phyloP scores from a whole-genome alignment of 2,113 vertebrate genomes.

The Oxyruncus cristatus region DNA sequence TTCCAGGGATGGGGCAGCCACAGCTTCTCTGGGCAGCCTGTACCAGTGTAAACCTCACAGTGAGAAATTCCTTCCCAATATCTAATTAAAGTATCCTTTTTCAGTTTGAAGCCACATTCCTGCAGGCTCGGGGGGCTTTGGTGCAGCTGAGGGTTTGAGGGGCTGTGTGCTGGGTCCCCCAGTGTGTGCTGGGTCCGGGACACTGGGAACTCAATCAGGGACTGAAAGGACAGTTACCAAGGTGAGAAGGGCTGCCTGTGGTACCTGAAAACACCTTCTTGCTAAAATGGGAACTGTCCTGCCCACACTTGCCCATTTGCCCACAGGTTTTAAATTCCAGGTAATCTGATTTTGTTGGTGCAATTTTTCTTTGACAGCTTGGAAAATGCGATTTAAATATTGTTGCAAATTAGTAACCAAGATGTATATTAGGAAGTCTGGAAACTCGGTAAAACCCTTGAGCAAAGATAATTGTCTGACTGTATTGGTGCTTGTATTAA shows the following conservation, averaged over 20 bases:
- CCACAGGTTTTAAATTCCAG: neutral
- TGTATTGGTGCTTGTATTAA: neutral
- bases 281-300: neutral
- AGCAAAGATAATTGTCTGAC: neutral
- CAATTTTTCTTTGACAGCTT: neutral
- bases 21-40: neutral
- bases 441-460: neutral
- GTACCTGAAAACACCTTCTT: neutral
- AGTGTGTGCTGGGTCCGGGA: neutral
- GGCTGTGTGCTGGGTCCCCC: neutral
- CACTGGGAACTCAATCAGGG: rapidly evolving
- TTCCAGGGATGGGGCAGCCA: neutral
- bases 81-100: neutral
- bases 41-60: neutral
- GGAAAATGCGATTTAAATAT: neutral
- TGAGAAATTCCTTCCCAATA: neutral
- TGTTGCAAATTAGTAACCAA: neutral
- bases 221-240: neutral
- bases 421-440: neutral
- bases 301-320: neutral
- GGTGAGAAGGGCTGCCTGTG: neutral
- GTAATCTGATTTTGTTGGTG: neutral
- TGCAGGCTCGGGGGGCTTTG: neutral
- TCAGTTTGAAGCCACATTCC: neutral
- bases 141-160: neutral